phyloP scores from a whole-genome alignment of 2,888 invertebrate genomes.

The Epirrita christyi region DNA sequence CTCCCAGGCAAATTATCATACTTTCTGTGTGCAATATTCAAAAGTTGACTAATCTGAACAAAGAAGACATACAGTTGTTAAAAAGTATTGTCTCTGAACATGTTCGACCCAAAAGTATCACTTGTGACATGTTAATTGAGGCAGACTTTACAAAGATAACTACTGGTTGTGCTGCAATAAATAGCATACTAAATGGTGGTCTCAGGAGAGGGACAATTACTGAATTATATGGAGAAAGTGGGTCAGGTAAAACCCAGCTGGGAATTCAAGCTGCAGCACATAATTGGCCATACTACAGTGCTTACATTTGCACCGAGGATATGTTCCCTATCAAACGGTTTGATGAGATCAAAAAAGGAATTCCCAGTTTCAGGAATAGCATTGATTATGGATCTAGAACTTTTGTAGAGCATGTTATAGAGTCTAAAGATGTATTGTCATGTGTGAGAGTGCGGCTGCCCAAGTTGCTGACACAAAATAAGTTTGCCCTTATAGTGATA shows the following conservation, averaged over 20 bases:
- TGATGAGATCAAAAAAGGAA: slow-evolving; percentile 61
- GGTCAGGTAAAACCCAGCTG: slow-evolving; percentile 92
- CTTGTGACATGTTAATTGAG: slow-evolving; percentile 49
- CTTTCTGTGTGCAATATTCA: slow-evolving; percentile 68
- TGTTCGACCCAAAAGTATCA: slow-evolving; percentile 47
- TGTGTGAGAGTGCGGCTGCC: slow-evolving; percentile 70
- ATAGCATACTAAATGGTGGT: slow-evolving; percentile 87
- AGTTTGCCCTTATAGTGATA: slow-evolving; percentile 61
- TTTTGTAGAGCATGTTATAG: slow-evolving; percentile 75
- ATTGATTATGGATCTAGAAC: slow-evolving; percentile 63
- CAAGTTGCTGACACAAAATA: slow-evolving; percentile 56
- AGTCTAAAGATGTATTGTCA: slow-evolving; percentile 65
- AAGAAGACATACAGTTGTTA: slow-evolving; percentile 60
- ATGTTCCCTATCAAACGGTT: slow-evolving; percentile 80
- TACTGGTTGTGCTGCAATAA: slow-evolving; percentile 85
- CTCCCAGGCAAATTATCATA: slow-evolving; percentile 61
- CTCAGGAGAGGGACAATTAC: slow-evolving; percentile 88
- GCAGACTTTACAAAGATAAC: slow-evolving; percentile 50
- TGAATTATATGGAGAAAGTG: slow-evolving; percentile 93
- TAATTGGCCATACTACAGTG: slow-evolving; percentile 84
- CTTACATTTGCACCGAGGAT: slow-evolving; percentile 92
- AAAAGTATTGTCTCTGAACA: slow-evolving; percentile 59
- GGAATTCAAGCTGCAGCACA: slow-evolving; percentile 89
- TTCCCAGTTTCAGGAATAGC: slow-evolving; percentile 40
- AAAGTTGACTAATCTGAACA: slow-evolving; percentile 63